Conservation (phyloP, 1,140 invertebrate genomes). For the Hylyphantes graminicola region DNA sequence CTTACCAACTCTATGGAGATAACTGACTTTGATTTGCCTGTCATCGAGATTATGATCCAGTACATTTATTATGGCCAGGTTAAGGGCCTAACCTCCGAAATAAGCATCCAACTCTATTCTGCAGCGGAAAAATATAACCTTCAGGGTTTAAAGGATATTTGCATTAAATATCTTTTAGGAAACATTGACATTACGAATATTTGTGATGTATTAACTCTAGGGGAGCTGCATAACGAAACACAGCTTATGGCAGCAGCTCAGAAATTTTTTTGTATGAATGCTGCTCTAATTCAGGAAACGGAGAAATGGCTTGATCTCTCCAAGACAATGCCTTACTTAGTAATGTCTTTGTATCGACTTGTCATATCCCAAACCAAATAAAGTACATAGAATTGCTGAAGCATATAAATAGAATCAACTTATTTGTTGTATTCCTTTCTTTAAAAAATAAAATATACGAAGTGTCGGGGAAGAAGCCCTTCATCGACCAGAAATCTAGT, state of each 20-base stretch:
- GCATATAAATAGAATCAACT: too few relatives aligned
- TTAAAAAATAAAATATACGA: too few relatives aligned
- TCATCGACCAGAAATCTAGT: too few relatives aligned
- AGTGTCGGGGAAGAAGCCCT: too few relatives aligned
- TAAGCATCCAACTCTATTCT: background rate
- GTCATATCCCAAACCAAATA: too few relatives aligned
- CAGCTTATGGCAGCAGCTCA: background rate
- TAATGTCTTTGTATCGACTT: background rate
- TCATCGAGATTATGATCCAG: background rate
- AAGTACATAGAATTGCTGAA: too few relatives aligned
- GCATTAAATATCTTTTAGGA: background rate
- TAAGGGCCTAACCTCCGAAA: background rate
- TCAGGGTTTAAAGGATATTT: background rate
- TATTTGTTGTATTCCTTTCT: too few relatives aligned
- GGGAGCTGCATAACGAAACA: background rate
- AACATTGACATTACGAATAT: background rate
- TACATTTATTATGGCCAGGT: conserved; percentile 4
- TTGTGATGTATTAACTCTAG: background rate
- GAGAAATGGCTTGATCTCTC: conserved; percentile 1
- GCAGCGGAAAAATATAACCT: conserved; percentile 9
- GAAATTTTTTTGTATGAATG: conserved; percentile 1
- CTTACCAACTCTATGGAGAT: too few relatives aligned
- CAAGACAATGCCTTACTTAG: background rate
- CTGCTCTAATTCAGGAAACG: background rate
- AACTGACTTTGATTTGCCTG: background rate